phyloP scores from a whole-genome alignment of 2,113 vertebrate genomes.

The Myotis brandtii region DNA sequence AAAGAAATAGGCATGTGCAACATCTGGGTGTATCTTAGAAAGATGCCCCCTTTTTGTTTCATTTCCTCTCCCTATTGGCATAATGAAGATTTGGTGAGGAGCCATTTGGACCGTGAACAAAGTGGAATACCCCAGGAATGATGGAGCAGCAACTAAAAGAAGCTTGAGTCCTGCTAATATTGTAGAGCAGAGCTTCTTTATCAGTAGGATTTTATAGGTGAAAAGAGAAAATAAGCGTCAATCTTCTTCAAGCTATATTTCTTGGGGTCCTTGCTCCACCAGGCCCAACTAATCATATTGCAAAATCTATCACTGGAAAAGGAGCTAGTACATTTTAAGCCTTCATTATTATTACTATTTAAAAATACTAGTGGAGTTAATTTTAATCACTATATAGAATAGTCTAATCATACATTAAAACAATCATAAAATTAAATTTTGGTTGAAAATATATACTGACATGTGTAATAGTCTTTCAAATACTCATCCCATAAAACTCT shows the following conservation, averaged over 20 bases:
- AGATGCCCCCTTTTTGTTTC: neutral
- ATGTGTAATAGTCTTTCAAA: neutral
- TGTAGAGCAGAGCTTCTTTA: neutral
- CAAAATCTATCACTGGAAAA: slow-evolving; percentile 11
- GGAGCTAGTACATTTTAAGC: neutral
- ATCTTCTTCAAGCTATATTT: neutral
- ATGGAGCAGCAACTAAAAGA: neutral
- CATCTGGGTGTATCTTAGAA: neutral
- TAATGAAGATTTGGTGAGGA: neutral
- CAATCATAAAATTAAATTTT: neutral
- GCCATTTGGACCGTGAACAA: neutral
- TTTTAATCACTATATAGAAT: neutral
- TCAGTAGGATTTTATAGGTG: neutral
- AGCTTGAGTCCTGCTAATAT: neutral
- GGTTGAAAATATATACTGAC: neutral
- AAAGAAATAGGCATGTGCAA: neutral
- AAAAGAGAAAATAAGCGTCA: neutral
- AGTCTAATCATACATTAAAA: neutral
- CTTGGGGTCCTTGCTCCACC: neutral
- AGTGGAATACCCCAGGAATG: neutral
- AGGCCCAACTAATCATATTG: neutral
- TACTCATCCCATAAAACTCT: neutral
- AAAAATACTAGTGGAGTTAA: neutral
- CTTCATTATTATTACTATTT: neutral
- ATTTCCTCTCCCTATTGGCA: neutral